Evolutionary conservation across 2,113 vertebrate genomes (phyloP).

Genomic region (Sarotherodon lohbergeri): DNA sequence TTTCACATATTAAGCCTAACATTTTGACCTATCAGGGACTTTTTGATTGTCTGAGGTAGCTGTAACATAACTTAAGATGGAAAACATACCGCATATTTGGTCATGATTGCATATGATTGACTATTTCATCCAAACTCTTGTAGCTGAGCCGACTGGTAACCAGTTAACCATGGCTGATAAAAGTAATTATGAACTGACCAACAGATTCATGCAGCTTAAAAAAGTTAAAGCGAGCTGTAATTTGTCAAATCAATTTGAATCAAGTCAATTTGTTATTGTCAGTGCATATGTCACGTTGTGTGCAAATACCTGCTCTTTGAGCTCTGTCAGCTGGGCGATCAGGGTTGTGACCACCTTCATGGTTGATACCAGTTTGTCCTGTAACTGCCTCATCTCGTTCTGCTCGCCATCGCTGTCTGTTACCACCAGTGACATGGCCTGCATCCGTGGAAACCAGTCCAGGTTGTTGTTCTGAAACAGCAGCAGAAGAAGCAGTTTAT

Average conservation of each 20-base stretch:
- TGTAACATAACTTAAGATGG: neutral
- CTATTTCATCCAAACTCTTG: neutral
- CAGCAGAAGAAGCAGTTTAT: neutral
- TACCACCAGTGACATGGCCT: conserved; percentile 96
- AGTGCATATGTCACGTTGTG: neutral
- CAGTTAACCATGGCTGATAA: neutral
- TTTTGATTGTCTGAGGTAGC: neutral
- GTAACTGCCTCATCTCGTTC: conserved; percentile 92
- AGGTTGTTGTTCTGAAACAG: conserved; percentile 86
- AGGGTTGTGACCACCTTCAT: conserved; percentile 92
- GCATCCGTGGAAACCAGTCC: conserved; percentile 98
- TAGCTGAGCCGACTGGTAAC: neutral
- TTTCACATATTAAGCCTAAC: neutral
- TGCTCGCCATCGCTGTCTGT: conserved; percentile 92
- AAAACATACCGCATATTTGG: neutral
- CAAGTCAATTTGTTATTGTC: neutral
- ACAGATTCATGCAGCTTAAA: neutral
- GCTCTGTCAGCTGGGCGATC: conserved; percentile 85
- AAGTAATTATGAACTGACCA: neutral
- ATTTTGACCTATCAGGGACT: neutral
- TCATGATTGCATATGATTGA: neutral
- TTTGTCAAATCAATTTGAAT: neutral
- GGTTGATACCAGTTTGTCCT: conserved; percentile 86
- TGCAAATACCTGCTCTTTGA: conserved; percentile 89
- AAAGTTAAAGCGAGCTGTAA: neutral